Conservation (phyloP, 2,888 invertebrate genomes). For the Andrena marginata region DNA sequence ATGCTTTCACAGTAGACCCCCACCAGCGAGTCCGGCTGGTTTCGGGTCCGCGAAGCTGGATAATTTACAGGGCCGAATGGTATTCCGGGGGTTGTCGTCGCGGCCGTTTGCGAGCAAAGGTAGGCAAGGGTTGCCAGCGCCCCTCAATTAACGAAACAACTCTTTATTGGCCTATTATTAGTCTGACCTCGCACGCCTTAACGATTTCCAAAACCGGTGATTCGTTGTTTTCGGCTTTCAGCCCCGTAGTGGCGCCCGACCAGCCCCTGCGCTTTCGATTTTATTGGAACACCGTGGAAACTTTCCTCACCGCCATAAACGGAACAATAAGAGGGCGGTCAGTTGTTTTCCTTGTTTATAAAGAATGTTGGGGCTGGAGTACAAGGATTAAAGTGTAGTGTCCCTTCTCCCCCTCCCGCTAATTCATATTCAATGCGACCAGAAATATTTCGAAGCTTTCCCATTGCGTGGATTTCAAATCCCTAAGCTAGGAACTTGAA, state of each 20-base stretch:
- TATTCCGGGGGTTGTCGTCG: slow-evolving; percentile 46
- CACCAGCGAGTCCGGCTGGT: slow-evolving; percentile 69
- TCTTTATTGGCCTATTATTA: slow-evolving; percentile 80
- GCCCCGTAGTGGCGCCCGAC: background rate
- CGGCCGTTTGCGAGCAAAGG: slow-evolving; percentile 55
- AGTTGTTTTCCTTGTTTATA: too few relatives aligned
- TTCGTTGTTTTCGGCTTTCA: slow-evolving; percentile 24
- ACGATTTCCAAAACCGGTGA: slow-evolving; percentile 41
- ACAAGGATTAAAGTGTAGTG: too few relatives aligned
- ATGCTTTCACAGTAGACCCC: slow-evolving; percentile 56
- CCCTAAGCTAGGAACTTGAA: too few relatives aligned
- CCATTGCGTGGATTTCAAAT: too few relatives aligned
- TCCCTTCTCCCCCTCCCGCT: too few relatives aligned
- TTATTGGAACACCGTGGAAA: background rate
- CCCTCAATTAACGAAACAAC: slow-evolving; percentile 76
- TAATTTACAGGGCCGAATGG: slow-evolving; percentile 71
- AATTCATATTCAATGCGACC: too few relatives aligned
- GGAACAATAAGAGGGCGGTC: background rate
- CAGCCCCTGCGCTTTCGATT: background rate
- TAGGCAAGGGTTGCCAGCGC: slow-evolving; percentile 71
- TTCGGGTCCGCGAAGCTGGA: slow-evolving; percentile 61
- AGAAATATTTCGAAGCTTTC: too few relatives aligned
- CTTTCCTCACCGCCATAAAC: background rate
- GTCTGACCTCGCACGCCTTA: slow-evolving; percentile 54
- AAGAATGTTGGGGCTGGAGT: too few relatives aligned